Evolutionary conservation across 2,888 invertebrate species (phyloP).

Genomic region (Meta bourneti): DNA sequence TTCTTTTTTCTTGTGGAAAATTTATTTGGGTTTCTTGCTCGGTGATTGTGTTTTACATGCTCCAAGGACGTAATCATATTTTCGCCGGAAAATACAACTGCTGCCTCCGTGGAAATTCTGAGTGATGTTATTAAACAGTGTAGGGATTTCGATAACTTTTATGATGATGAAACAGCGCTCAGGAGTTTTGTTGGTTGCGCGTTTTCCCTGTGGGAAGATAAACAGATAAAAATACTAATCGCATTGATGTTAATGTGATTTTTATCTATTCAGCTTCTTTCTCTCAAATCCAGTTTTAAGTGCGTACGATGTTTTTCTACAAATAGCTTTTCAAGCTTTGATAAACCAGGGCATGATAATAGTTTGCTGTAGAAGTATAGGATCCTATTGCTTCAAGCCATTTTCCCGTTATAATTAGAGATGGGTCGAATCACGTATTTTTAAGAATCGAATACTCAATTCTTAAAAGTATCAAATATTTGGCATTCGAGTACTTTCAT

Average conservation of each 20-base stretch:
- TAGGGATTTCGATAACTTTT: neutral
- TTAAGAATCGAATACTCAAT: no score
- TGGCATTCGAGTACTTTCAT: no score
- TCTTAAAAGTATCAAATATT: no score
- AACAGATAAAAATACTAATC: neutral
- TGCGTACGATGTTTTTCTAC: no score
- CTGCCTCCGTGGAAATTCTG: neutral
- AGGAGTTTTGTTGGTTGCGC: neutral
- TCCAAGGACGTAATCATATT: neutral
- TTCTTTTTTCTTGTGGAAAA: neutral
- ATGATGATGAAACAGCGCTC: neutral
- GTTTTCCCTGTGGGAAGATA: neutral
- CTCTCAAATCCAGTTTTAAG: no score
- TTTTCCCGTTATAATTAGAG: no score
- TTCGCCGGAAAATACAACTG: neutral
- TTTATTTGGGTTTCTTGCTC: neutral
- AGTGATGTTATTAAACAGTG: neutral
- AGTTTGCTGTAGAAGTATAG: no score
- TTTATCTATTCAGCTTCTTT: neutral
- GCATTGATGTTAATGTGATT: neutral
- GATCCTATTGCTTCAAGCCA: no score
- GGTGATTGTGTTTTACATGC: neutral
- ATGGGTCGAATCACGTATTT: no score
- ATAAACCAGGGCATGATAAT: no score
- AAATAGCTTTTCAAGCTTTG: no score